Evolutionary conservation across 2,113 vertebrate genomes (phyloP).

Genomic region (Albula goreensis): DNA sequence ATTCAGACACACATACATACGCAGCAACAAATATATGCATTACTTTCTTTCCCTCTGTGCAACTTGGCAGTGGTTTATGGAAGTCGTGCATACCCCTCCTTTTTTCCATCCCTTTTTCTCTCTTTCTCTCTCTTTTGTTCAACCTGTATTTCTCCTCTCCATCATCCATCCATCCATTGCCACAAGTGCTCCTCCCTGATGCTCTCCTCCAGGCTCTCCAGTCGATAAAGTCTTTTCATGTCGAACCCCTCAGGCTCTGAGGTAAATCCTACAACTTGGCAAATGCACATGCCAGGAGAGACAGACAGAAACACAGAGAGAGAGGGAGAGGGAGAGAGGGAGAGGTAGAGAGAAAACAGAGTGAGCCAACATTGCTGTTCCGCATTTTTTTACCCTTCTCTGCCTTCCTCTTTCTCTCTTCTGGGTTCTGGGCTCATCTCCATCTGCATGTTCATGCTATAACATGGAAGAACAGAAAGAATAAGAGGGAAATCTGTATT

Average conservation of each 20-base stretch:
- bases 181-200: slow-evolving; percentile 50
- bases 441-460: too few relatives aligned
- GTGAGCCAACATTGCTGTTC: slow-evolving; percentile 52
- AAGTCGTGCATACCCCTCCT: not conserved
- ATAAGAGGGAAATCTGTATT: not conserved
- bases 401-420: not conserved
- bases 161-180: slow-evolving; percentile 31
- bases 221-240: slow-evolving; percentile 70
- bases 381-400: not conserved
- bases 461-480: not conserved
- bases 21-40: not conserved
- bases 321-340: not conserved
- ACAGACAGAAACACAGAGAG: not conserved
- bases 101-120: not conserved
- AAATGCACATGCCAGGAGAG: slow-evolving; percentile 62
- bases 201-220: slow-evolving; percentile 64
- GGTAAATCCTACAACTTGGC: slow-evolving; percentile 82
- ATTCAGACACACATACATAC: not conserved
- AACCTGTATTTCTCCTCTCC: slow-evolving; percentile 36
- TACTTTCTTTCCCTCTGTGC: not conserved
- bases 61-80: not conserved
- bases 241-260: slow-evolving; percentile 67
- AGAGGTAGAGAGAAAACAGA: not conserved
- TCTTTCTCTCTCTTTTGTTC: not conserved
- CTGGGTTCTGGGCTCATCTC: too few relatives aligned